Base-by-base conservation (phyloP, 2,888 invertebrate genomes). In the Meteorus colon region DNA sequence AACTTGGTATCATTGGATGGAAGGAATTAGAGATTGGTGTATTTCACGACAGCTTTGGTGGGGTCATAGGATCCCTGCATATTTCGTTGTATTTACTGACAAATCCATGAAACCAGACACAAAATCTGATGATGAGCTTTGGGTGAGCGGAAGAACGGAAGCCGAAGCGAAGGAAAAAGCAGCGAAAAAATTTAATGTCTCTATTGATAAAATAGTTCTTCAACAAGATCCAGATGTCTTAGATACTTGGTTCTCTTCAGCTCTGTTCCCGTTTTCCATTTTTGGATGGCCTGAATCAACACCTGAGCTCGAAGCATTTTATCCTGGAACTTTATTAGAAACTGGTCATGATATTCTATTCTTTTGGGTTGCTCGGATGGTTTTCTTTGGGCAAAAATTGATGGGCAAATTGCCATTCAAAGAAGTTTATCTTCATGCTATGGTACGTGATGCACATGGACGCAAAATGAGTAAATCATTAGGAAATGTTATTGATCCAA, bases 291-390 rank as follows among this genome's bases (percentile, higher is more conserved):
- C 99, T 0, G 95, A 98, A 77, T 88, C 95, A 77, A 93, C 92
- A 0, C 89, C 90, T 60, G 94, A 94, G 74, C 87, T 97, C 80
- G 88, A 94, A 89, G 93, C 94, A 0, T 97, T 97, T 90, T 99
- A 98, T 91, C 99, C 99, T 0, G 95, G 97, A 0, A 93, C 95
- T 0, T 89, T 99, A 63, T 91, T 99, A 82, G 99, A 99, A 91
- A 99, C 98, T 0, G 98, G 99, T 0, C 97, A 99, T 88, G 99
- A 97, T 86, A 99, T 99, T 85, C 90, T 99, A 66, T 99, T 99
- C 92, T 99, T 99, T 91, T 99, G 99, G 99, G 99, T 99, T 4
- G 99, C 99, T 0, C 92, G 98, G 78, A 99, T 99, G 99, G 99
- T 99, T 0, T 99, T 99, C 94, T 94, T 99, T 84, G 97, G 98